phyloP scores from a whole-genome alignment of 2,888 invertebrate species.

The Pristionchus entomophagus region DNA sequence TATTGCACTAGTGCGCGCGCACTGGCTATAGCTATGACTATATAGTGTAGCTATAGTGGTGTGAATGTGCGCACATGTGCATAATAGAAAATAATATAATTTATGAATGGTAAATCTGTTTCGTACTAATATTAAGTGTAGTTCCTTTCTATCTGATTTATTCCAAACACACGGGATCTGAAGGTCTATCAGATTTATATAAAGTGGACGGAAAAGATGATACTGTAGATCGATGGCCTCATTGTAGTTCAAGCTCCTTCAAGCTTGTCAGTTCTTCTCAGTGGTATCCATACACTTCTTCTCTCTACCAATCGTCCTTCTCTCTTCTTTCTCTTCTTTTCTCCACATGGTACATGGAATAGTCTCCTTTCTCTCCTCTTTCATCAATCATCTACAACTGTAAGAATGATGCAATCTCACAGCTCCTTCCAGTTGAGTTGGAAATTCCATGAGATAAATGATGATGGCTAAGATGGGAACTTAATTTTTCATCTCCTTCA shows the following conservation, averaged over 20 bases:
- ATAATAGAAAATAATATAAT: no score
- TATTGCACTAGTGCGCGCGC: neutral
- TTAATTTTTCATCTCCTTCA: neutral
- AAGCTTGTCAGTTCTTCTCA: neutral
- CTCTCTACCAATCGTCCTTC: neutral
- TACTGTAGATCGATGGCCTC: neutral
- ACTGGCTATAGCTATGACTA: no score
- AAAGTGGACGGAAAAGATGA: neutral
- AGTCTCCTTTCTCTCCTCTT: neutral
- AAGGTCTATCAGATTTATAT: neutral
- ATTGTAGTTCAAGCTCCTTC: constrained; percentile 17
- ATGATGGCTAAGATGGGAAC: neutral
- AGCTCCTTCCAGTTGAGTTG: neutral
- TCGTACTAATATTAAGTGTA: constrained; percentile 14
- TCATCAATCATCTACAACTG: constrained; percentile 2
- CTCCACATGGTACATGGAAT: neutral
- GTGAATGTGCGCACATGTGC: no score
- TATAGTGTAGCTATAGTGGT: no score
- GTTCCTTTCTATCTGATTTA: neutral
- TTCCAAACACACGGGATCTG: neutral
- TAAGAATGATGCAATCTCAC: constrained; percentile 7
- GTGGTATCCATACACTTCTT: constrained; percentile 14
- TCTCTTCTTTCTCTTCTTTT: neutral
- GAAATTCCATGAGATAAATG: neutral
- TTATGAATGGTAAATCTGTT: no score